Percentiles rank a stretch among this genome's conserved stretches.
Conservation (phyloP, 2,888 invertebrate species). For the Apoderus coryli region DNA sequence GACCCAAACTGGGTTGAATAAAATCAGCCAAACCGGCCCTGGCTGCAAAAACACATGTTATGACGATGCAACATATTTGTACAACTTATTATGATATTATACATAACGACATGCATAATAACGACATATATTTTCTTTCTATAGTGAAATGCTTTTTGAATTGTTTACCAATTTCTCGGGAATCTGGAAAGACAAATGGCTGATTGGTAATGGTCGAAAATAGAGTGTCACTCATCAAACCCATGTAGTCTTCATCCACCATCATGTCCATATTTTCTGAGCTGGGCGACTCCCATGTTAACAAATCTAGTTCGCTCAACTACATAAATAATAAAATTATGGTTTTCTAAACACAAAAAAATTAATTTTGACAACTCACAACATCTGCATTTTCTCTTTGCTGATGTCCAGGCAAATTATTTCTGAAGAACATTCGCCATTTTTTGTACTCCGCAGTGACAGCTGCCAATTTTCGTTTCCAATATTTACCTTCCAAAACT, state of each 20-base stretch:
- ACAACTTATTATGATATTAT: too few species aligned
- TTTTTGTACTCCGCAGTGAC: conserved; percentile 98
- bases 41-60: conserved; percentile 38
- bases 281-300: conserved; percentile 56
- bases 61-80: too few species aligned
- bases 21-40: conserved; percentile 86
- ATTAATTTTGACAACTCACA: conserved; percentile 36
- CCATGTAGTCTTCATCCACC: conserved; percentile 75
- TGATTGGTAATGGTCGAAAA: conserved; percentile 78
- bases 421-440: conserved; percentile 89
- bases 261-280: conserved; percentile 57
- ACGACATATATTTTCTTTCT: too few species aligned
- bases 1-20: conserved; percentile 95
- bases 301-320: conserved; percentile 58
- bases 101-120: too few species aligned
- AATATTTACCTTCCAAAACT: conserved; percentile 97
- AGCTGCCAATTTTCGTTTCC: conserved; percentile 93
- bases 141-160: too few species aligned
- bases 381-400: conserved; percentile 60
- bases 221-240: conserved; percentile 77
- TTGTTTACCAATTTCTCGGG: conserved; percentile 81
- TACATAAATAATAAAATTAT: conserved; percentile 30
- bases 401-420: conserved; percentile 62
- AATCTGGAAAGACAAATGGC: conserved; percentile 93
- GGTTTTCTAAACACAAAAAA: conserved; percentile 1